Percentiles rank a stretch among this genome's conserved stretches.
phyloP scores from a whole-genome alignment of 2,888 invertebrate genomes.

The Oxyteleia sp. region DNA sequence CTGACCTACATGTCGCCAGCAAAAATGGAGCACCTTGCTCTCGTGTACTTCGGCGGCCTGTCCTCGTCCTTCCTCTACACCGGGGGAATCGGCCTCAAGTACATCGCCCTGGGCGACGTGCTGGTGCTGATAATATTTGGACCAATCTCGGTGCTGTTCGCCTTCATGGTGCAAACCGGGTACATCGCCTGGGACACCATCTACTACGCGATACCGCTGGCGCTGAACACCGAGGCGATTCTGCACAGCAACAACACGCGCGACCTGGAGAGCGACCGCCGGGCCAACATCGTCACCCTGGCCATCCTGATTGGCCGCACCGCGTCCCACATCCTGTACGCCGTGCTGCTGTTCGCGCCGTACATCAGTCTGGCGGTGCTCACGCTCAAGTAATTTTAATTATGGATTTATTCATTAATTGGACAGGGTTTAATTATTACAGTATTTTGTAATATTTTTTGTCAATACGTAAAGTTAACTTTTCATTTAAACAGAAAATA shows the following conservation, averaged over 20 bases:
- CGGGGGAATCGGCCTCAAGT: conserved; percentile 98
- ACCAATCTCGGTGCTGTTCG: conserved; percentile 97
- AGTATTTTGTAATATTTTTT: too few species aligned
- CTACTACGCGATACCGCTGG: conserved; percentile 97
- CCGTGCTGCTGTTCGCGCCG: conserved; percentile 95
- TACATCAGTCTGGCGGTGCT: conserved; percentile 96
- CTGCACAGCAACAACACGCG: conserved; percentile 98
- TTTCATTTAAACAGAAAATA: too few species aligned
- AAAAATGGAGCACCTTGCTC: conserved; percentile 97
- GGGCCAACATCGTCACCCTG: conserved; percentile 97
- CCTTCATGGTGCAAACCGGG: conserved; percentile 97
- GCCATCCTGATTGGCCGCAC: conserved; percentile 97
- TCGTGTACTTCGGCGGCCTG: conserved; percentile 97
- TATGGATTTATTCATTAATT: too few species aligned
- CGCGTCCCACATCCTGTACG: conserved; percentile 96
- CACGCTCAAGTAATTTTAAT: too few species aligned
- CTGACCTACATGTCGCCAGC: conserved; percentile 94
- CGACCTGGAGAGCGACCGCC: conserved; percentile 95
- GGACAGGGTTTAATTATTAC: too few species aligned
- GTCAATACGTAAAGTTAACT: too few species aligned
- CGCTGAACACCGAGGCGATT: conserved; percentile 97
- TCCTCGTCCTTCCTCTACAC: conserved; percentile 99
- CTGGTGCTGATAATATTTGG: conserved; percentile 97
- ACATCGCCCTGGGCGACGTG: conserved; percentile 97
- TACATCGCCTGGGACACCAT: conserved; percentile 96